Base-by-base conservation (phyloP, 2,888 invertebrate genomes). In the Hydroisotoma schaefferi region DNA sequence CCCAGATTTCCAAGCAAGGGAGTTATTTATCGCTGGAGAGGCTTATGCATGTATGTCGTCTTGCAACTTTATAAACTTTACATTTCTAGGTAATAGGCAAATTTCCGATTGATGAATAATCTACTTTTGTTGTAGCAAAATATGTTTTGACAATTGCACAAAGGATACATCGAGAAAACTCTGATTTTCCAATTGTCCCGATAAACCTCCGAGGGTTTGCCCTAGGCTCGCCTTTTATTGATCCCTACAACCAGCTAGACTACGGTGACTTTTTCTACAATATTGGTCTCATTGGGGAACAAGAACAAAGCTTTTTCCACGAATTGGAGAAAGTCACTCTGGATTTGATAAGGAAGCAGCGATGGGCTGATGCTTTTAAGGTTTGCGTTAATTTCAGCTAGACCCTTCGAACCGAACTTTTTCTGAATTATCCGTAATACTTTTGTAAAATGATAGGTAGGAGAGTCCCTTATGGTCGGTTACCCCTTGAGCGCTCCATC, bases 11-110 rank as follows among this genome's bases (percentile, higher is more conserved):
- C 84, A 84, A 73, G 75, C 79, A 0, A 87, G 87, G 73, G 86
- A 87, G 54, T 93, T 95, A 76, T 94, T 85, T 78, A 84, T 91
- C 0, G 86, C 90, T 0, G 94, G 94, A 1, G 94, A 94, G 78
- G 91, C 90, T 0, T 93, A 93, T 75, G 92, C 84, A 37, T 92
- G 83, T 25, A 81, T 22, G 5, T 51, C 18, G 18, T 33, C n/a
- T 43, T 40, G 43, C 22, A 43, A 43, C 10, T 38, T n/a, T n/a
- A n/a, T n/a, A n/a, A n/a, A n/a, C n/a, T n/a, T n/a, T n/a, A 8
- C 44, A 15, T 12, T 33, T 33, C 12, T 43, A 18, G n/a, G 8
- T 43, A 15, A 48, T 8, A 3, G 22, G 4, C 23, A 22, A 33
- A 5, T 33, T 4, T 28, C 8, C 20, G 20, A 49, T n/a, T n/a